These are phyloP conservation scores for Phylloscopus trochiloides DNA, from an alignment of 2,113 vertebrate genomes.

Conservation along the genomic window DNA sequence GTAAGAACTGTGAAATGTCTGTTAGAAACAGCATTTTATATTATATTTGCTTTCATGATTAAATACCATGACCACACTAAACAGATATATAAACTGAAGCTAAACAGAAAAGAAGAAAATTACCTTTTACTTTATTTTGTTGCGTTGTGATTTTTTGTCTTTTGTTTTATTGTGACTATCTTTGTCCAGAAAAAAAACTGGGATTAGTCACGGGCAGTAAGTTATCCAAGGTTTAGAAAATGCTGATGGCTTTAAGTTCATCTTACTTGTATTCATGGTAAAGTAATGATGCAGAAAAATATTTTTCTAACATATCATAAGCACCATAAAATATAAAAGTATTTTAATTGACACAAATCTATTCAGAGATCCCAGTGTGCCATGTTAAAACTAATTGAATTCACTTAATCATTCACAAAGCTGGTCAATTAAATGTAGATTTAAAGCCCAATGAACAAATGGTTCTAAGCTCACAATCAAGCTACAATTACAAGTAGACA, in stretches of 20 bases:
- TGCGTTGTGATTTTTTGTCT: not conserved
- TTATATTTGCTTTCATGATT: not conserved
- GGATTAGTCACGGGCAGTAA: not conserved
- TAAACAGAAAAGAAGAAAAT: not conserved
- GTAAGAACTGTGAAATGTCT: not conserved
- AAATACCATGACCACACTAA: not conserved
- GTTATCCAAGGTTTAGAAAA: not conserved
- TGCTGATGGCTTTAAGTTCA: not conserved
- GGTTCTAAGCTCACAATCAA: conserved; percentile 51
- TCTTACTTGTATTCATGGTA: not conserved
- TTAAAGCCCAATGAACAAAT: conserved; percentile 49
- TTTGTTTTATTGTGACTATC: not conserved
- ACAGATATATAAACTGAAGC: not conserved
- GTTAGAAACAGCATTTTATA: not conserved
- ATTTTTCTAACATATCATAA: conserved; percentile 46
- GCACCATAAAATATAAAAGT: conserved; percentile 21
- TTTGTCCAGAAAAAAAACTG: not conserved
- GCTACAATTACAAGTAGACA: conserved; percentile 58
- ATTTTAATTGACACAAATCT: conserved; percentile 45
- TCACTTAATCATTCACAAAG: conserved; percentile 54
- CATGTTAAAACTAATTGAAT: conserved; percentile 60
- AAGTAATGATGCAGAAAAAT: conserved; percentile 49
- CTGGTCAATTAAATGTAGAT: conserved; percentile 37
- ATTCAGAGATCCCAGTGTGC: conserved; percentile 29
- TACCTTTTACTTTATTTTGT: not conserved